These are phyloP conservation scores for Callocephalon fimbriatum DNA, from an alignment of 2,113 vertebrate species.

Conservation along the genomic window DNA sequence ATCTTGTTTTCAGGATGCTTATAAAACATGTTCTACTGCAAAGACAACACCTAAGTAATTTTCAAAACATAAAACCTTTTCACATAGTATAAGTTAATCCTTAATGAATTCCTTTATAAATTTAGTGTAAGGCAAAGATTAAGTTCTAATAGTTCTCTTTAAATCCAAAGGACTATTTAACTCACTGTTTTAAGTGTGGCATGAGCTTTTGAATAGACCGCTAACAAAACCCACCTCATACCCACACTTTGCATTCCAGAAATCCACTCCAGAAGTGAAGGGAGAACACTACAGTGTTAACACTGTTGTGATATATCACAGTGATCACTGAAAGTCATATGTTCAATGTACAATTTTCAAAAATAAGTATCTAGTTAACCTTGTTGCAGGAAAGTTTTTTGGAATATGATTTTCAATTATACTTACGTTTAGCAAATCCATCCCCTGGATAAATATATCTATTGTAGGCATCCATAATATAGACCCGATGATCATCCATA, in stretches of 20 bases:
- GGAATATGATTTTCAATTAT: background rate
- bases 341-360: background rate
- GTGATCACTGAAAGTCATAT: rapidly evolving
- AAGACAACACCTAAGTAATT: background rate
- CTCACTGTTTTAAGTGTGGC: background rate
- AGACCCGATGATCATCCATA: slow-evolving; percentile 89
- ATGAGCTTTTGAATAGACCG: background rate
- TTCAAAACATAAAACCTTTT: background rate
- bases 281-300: background rate
- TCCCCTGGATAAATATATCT: slow-evolving; percentile 93
- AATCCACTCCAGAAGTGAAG: background rate
- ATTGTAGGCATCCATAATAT: slow-evolving; percentile 97
- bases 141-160: background rate
- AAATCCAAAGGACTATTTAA: background rate
- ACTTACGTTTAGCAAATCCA: slow-evolving; percentile 91
- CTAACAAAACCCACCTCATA: background rate
- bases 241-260: background rate
- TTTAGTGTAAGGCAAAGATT: background rate
- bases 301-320: rapidly evolving
- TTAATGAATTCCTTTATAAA: background rate
- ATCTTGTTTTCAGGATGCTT: background rate
- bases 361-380: background rate
- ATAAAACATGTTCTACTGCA: background rate
- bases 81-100: background rate
- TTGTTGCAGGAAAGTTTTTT: background rate